Percentiles rank a stretch among this genome's conserved stretches.
Evolutionary conservation across 2,113 vertebrate species (phyloP).

Genomic region (Trogon surrucura): DNA sequence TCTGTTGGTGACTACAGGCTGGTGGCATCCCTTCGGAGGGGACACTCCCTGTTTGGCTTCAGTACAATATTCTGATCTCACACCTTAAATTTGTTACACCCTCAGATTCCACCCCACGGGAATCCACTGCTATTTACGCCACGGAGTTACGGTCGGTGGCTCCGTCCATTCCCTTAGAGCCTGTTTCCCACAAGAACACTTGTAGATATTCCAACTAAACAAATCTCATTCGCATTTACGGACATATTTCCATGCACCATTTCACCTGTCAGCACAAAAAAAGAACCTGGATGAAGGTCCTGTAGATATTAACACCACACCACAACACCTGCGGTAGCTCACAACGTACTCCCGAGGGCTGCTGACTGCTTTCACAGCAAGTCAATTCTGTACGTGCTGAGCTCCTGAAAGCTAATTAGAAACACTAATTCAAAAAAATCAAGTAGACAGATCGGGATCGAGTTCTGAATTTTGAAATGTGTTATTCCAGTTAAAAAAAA

Average conservation of each 20-base stretch:
- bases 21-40: neutral
- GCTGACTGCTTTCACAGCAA: slow-evolving; percentile 14
- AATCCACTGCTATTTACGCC: neutral
- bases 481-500: neutral
- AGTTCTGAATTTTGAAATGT: neutral
- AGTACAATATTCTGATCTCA: neutral
- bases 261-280: slow-evolving; percentile 5
- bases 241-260: neutral
- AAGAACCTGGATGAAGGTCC: neutral
- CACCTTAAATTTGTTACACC: neutral
- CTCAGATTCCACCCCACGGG: neutral
- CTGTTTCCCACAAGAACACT: neutral
- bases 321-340: neutral
- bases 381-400: neutral
- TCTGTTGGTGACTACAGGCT: neutral
- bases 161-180: neutral
- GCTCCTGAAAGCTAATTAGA: slow-evolving; percentile 20
- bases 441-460: neutral
- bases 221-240: neutral
- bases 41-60: neutral
- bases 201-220: neutral
- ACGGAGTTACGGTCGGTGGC: neutral
- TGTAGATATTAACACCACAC: neutral
- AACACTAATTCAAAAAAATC: slow-evolving; percentile 27
- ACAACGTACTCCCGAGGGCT: slow-evolving; percentile 55